Evolutionary conservation across 2,797 vertebrate genomes (phyloP).

Genomic region (Echiichthys vipera): DNA sequence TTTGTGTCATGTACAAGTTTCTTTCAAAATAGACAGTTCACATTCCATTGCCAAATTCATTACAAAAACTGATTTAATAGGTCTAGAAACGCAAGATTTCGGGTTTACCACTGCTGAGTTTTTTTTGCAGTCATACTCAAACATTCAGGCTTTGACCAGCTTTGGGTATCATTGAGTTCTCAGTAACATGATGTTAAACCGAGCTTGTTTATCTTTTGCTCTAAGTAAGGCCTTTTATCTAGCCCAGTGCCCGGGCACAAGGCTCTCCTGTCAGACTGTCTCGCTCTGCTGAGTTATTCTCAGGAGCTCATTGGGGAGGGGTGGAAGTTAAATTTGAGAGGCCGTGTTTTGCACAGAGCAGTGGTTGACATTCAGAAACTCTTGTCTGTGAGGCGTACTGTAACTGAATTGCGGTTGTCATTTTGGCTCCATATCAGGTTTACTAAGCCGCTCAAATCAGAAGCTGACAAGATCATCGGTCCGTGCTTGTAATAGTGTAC

Average conservation of each 20-base stretch:
- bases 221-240: slow-evolving; percentile 51
- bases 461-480: not conserved
- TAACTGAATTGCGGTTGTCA: slow-evolving; percentile 51
- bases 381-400: slow-evolving; percentile 31
- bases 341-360: slow-evolving; percentile 52
- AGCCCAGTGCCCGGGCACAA: slow-evolving; percentile 51
- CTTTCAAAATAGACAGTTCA: not conserved
- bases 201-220: slow-evolving; percentile 54
- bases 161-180: slow-evolving; percentile 26
- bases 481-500: not conserved
- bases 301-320: slow-evolving; percentile 55
- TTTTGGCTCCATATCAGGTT: slow-evolving; percentile 36
- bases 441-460: slow-evolving; percentile 13
- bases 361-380: slow-evolving; percentile 62
- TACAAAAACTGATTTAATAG: slow-evolving; percentile 7
- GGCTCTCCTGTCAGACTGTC: slow-evolving; percentile 55
- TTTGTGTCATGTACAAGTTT: not conserved
- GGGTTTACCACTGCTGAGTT: slow-evolving; percentile 25
- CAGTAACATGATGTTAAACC: slow-evolving; percentile 55
- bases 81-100: not conserved
- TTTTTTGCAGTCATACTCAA: slow-evolving; percentile 18
- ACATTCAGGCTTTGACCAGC: slow-evolving; percentile 38
- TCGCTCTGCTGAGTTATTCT: slow-evolving; percentile 70
- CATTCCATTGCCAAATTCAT: not conserved
- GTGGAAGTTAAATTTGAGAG: slow-evolving; percentile 65